These are phyloP conservation scores for Macrochelys suwanniensis DNA, from an alignment of 2,797 vertebrate genomes.

Conservation along the genomic window DNA sequence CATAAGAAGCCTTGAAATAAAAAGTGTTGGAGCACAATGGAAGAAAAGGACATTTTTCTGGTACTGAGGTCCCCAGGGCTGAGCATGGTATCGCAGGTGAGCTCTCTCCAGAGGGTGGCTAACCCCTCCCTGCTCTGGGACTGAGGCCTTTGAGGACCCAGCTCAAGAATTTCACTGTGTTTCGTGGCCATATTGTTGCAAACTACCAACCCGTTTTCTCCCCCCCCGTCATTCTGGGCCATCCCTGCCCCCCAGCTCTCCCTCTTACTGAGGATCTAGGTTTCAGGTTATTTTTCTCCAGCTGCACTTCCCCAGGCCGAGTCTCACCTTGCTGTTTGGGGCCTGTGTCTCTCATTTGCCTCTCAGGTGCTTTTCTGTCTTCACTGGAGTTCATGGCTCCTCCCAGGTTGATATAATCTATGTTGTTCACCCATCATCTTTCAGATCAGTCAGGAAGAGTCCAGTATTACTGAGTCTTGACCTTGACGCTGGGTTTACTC, in stretches of 20 bases:
- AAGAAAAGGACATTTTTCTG: rapidly evolving
- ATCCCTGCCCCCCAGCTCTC: neutral
- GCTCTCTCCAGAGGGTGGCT: too few relatives aligned
- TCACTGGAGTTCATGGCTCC: neutral
- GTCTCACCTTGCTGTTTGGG: neutral
- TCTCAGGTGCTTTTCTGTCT: neutral
- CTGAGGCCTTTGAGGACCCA: neutral
- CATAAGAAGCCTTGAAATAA: neutral
- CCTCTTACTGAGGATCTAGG: neutral
- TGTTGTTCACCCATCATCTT: neutral
- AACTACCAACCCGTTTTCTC: neutral
- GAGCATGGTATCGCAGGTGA: neutral
- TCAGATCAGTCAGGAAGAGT: neutral
- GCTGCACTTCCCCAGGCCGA: neutral
- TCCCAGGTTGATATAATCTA: neutral
- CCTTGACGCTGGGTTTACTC: neutral
- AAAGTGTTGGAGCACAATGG: neutral
- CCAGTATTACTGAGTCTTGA: neutral
- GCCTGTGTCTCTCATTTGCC: neutral
- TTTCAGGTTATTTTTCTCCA: neutral
- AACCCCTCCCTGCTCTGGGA: neutral
- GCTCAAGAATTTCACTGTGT: neutral
- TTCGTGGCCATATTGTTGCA: neutral
- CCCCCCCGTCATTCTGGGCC: neutral
- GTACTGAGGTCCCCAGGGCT: neutral